A percentile compares a stretch with the other conserved stretches of the same genome.
Conservation (phyloP, 2,113 vertebrate genomes). For the Ammodytes marinus region DNA sequence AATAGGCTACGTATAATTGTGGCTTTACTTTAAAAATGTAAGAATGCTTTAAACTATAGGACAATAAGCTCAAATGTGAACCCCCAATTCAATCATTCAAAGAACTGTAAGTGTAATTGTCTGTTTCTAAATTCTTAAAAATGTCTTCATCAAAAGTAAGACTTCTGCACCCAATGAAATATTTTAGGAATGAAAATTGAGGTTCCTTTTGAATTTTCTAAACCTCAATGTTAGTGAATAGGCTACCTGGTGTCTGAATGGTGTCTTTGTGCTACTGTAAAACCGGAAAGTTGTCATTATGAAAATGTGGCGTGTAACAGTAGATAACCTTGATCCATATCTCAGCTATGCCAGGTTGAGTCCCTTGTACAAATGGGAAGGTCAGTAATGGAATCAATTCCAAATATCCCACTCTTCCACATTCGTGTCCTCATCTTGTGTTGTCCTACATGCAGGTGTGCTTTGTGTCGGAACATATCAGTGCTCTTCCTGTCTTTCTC, state of each 20-base stretch:
- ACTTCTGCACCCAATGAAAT: background rate
- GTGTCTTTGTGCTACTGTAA: no score
- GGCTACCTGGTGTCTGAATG: no score
- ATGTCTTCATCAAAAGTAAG: constrained; percentile 8
- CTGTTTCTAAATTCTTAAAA: no score
- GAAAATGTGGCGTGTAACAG: no score
- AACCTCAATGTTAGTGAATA: no score
- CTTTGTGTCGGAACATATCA: constrained; percentile 4
- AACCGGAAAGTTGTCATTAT: no score
- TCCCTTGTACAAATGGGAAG: background rate
- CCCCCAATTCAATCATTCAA: background rate
- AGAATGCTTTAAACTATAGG: constrained; percentile 5
- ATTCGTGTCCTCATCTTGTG: background rate
- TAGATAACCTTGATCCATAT: no score
- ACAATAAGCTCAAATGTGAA: background rate
- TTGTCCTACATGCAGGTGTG: background rate
- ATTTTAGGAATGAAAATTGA: background rate
- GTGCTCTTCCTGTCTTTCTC: constrained; percentile 7
- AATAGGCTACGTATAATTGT: background rate
- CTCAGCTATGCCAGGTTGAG: no score
- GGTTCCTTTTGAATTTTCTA: no score
- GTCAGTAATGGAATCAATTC: background rate
- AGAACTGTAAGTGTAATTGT: background rate
- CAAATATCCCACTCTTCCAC: background rate
- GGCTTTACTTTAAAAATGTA: constrained; percentile 25